Evolutionary conservation across 2,797 vertebrate genomes (phyloP).

Genomic region (Clarias laeviceps): DNA sequence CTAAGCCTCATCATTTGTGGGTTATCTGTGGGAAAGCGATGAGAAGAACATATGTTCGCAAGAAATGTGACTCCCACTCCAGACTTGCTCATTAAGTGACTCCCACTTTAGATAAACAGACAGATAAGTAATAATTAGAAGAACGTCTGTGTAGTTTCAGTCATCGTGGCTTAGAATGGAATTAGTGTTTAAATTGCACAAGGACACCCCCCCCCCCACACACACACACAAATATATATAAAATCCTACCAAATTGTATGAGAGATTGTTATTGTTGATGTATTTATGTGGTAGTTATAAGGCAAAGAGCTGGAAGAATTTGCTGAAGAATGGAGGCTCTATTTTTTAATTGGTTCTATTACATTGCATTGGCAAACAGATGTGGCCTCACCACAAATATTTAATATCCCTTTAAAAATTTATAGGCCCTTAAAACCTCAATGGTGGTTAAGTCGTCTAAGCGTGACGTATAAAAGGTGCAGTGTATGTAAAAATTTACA

Average conservation of each 20-base stretch:
- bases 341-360: slow-evolving; percentile 35
- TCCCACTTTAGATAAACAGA: slow-evolving; percentile 21
- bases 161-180: neutral
- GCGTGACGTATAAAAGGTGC: neutral
- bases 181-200: slow-evolving; percentile 9
- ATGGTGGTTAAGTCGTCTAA: neutral
- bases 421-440: slow-evolving; percentile 26
- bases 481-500: neutral
- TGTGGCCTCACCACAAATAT: slow-evolving; percentile 13
- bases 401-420: slow-evolving; percentile 11
- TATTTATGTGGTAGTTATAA: neutral
- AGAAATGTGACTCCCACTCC: slow-evolving; percentile 14
- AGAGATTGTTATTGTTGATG: neutral
- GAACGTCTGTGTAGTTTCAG: slow-evolving; percentile 15
- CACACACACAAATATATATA: neutral
- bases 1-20: neutral
- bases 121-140: slow-evolving; percentile 16
- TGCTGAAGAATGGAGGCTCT: slow-evolving; percentile 20
- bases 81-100: neutral
- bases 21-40: slow-evolving; percentile 10
- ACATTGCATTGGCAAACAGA: slow-evolving; percentile 38
- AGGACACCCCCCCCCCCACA: neutral
- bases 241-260: neutral
- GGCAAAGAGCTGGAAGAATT: neutral
- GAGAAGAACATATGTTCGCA: slow-evolving; percentile 20